A percentile compares a stretch with the other conserved stretches of the same genome.
phyloP scores from a whole-genome alignment of 2,113 vertebrate genomes.

The Tricholaema leucomelas region DNA sequence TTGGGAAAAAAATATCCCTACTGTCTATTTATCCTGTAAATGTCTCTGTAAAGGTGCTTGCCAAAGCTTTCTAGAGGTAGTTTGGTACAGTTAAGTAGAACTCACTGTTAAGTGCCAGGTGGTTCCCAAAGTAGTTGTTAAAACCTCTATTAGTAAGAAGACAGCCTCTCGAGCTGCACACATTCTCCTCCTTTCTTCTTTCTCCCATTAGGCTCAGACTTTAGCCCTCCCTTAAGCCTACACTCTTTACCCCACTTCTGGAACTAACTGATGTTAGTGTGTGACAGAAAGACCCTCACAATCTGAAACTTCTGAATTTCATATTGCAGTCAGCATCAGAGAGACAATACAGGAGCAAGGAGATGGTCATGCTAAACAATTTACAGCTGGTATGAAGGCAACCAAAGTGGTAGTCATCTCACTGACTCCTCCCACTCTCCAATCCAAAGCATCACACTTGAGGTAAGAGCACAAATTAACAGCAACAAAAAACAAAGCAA shows the following conservation, averaged over 20 bases:
- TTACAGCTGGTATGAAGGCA: conserved; percentile 69
- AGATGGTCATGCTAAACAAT: neutral
- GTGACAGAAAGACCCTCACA: neutral
- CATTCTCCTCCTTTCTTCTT: neutral
- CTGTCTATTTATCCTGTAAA: neutral
- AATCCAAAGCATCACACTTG: neutral
- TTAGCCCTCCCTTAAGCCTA: neutral
- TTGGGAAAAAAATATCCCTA: neutral
- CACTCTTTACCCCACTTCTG: neutral
- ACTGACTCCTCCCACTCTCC: neutral
- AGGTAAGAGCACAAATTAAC: conserved; percentile 42
- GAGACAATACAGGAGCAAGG: neutral
- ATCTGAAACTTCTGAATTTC: neutral
- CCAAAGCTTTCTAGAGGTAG: neutral
- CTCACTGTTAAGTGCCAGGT: neutral
- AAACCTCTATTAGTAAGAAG: neutral
- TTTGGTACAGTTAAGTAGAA: neutral
- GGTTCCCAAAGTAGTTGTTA: neutral
- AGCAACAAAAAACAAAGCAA: neutral
- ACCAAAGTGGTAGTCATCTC: conserved; percentile 54
- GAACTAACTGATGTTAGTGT: neutral
- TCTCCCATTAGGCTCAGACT: neutral
- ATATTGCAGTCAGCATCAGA: neutral
- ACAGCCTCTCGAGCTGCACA: neutral
- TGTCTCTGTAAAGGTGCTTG: neutral